A percentile compares a stretch with the other conserved stretches of the same genome.
Conservation (phyloP, 2,113 vertebrate genomes). For the Octodon degus region DNA sequence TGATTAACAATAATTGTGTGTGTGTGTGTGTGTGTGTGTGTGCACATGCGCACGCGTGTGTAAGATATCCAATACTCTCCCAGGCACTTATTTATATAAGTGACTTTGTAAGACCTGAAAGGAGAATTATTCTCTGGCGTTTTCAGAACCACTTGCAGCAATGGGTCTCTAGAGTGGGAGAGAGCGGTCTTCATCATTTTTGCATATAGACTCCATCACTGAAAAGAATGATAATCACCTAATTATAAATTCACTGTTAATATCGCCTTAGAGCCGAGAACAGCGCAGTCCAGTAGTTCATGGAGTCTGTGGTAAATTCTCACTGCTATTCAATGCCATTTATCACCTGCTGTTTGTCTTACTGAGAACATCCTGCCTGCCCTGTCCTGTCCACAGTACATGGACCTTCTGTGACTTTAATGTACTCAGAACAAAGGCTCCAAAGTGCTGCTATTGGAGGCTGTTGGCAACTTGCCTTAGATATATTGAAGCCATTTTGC, state of each 20-base stretch:
- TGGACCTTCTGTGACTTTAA: conserved; percentile 92
- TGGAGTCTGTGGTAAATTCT: conserved; percentile 92
- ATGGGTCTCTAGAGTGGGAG: conserved; percentile 85
- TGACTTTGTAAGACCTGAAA: conserved; percentile 78
- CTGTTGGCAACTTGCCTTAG: conserved; percentile 90
- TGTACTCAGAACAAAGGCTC: conserved; percentile 91
- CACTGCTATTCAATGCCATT: conserved; percentile 93
- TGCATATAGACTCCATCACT: conserved; percentile 86
- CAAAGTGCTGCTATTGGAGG: conserved; percentile 89
- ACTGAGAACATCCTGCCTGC: conserved; percentile 92
- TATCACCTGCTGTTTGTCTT: conserved; percentile 93
- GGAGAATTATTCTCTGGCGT: conserved; percentile 74
- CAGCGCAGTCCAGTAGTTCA: conserved; percentile 90
- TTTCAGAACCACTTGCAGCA: conserved; percentile 82
- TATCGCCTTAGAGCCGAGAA: conserved; percentile 89
- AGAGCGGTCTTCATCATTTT: conserved; percentile 88
- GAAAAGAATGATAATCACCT: conserved; percentile 88
- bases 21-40: rapidly evolving
- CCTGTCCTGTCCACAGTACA: conserved; percentile 88
- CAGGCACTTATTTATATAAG: conserved; percentile 79
- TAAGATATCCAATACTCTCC: conserved; percentile 67
- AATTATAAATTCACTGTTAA: conserved; percentile 92
- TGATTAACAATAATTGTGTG: conserved; percentile 18
- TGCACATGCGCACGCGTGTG: rapidly evolving
- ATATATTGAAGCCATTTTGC: conserved; percentile 92